Evolutionary conservation across 2,113 vertebrate species (phyloP).

Genomic region (Hucho hucho): DNA sequence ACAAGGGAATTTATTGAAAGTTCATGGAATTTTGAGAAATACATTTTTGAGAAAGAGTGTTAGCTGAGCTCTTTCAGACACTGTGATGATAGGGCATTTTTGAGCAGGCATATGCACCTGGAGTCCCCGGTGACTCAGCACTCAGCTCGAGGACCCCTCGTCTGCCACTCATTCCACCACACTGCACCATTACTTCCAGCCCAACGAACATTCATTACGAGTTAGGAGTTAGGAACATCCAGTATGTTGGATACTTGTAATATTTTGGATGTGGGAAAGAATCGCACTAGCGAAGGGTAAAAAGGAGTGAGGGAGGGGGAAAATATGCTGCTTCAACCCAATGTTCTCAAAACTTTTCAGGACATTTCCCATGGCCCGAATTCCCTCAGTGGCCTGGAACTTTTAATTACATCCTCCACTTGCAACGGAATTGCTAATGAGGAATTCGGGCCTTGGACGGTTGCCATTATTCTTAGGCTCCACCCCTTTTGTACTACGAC

Average conservation of each 20-base stretch:
- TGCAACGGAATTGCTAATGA: constrained; percentile 59
- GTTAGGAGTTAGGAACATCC: constrained; percentile 6
- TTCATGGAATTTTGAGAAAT: no score
- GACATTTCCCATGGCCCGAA: constrained; percentile 34
- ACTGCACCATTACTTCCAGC: constrained; percentile 22
- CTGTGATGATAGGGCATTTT: not conserved
- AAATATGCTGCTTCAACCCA: constrained; percentile 33
- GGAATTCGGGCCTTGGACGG: constrained; percentile 47
- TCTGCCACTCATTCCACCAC: constrained; percentile 7
- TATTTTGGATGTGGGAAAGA: constrained; percentile 12
- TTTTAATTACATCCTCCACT: constrained; percentile 62
- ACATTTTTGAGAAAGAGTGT: not conserved
- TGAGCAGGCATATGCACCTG: constrained; percentile 1
- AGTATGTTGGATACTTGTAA: not conserved
- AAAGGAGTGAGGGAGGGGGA: constrained; percentile 20
- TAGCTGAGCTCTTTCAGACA: not conserved
- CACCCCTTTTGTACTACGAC: constrained; percentile 18
- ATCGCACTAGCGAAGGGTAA: not conserved
- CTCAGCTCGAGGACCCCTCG: not conserved
- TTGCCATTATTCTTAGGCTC: constrained; percentile 35
- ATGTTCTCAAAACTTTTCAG: constrained; percentile 42
- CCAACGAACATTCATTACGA: constrained; percentile 32
- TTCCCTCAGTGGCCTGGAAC: constrained; percentile 43
- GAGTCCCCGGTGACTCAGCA: constrained; percentile 20
- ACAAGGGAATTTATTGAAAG: no score